Base-by-base conservation (phyloP, 2,888 invertebrate species). In the Tipula unca region DNA sequence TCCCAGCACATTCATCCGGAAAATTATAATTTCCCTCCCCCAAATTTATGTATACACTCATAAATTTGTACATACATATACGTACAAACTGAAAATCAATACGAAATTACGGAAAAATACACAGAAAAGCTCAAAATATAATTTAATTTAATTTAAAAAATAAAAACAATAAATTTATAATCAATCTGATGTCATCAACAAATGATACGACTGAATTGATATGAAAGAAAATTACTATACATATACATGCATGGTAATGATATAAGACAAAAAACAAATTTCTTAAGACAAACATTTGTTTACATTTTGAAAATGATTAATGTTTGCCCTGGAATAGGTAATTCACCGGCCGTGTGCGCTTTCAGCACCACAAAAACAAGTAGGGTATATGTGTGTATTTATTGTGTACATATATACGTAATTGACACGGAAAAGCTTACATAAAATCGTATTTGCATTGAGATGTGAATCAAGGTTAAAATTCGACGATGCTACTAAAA, bases 151-250 rank as follows among this genome's bases (percentile, higher is more conserved):
- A 54, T 54, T 54, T 54, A 54, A 54, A 54, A 48, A n/a, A 54
- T 17, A 3, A 54, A 54, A 54, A 54, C 48, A 69, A 69, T 69
- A 69, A 69, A 69, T 69, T 69, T 25, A 69, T 69, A 69, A 69
- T 69, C 69, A 69, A 69, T 69, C 69, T 69, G 69, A 69, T 69
- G 69, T 69, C 69, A 69, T 69, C 69, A 69, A 69, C 69, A 69
- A 69, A 69, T 69, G 69, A 69, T 69, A 69, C 69, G 48, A 54
- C 4, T 54, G 4, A 54, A 17, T 17, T 54, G 48, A 54, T n/a
- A 17, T 17, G 48, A 17, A 54, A 54, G 48, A 54, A 54, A 54
- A 17, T 54, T 20, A 17, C 17, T 54, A 5, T 54, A 25, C 69
- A 69, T 17, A 1, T 48, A 54, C 54, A 69, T 48, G 17, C 48